Conservation (phyloP, 2,113 vertebrate species). For the Xenopus tropicalis region UCB_Xtro_10.0 CM004451.2:63804001-63804500, state of each 20-base stretch:
- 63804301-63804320: conserved; percentile 64
- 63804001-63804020: conserved; percentile 4
- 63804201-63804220: conserved; percentile 62
- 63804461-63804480: too few species aligned
- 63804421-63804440: conserved; percentile 8
- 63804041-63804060: background rate
- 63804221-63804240: conserved; percentile 60
- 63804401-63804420: background rate
- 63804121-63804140: background rate
- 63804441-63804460: conserved; percentile 13
- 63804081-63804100: background rate
- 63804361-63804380: conserved; percentile 28
- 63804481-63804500: too few species aligned
- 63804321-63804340: conserved; percentile 60
- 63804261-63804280: conserved; percentile 62
- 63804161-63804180: conserved; percentile 59
- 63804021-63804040: conserved; percentile 6
- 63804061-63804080: background rate
- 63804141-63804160: conserved; percentile 36
- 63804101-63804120: too few species aligned
- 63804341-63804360: conserved; percentile 42
- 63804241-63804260: conserved; percentile 61
- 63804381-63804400: background rate
- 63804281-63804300: conserved; percentile 58
- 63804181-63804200: conserved; percentile 72